phyloP scores from a whole-genome alignment of 2,888 invertebrate genomes.

The Disparrhopalites patrizii region DNA sequence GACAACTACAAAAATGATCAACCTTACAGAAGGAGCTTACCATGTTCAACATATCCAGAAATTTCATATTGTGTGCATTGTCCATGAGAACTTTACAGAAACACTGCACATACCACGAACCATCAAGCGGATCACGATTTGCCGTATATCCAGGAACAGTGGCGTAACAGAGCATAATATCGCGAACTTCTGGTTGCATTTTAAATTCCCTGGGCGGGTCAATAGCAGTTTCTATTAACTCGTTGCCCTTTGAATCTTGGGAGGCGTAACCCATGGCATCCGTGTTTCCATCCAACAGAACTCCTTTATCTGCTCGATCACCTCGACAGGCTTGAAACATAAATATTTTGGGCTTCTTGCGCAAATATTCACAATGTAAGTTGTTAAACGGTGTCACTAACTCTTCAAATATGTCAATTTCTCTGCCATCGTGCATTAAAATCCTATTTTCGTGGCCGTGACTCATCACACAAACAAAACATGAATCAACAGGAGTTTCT shows the following conservation, averaged over 20 bases:
- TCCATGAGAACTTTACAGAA: slow-evolving; percentile 2
- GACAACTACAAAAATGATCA: no score
- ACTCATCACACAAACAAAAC: slow-evolving; percentile 44
- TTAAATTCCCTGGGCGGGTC: not conserved
- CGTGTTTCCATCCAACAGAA: not conserved
- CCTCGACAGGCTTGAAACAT: slow-evolving; percentile 45
- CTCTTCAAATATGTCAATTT: slow-evolving; percentile 38
- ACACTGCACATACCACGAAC: slow-evolving; percentile 36
- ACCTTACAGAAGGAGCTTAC: not conserved
- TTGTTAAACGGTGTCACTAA: slow-evolving; percentile 41
- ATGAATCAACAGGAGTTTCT: slow-evolving; percentile 32
- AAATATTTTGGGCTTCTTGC: slow-evolving; percentile 44
- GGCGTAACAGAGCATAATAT: slow-evolving; percentile 42
- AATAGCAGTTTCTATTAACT: no score
- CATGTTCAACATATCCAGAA: not conserved
- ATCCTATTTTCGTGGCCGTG: slow-evolving; percentile 39
- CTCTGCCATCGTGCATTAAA: slow-evolving; percentile 29
- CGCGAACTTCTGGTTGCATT: slow-evolving; percentile 32
- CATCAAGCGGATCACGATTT: slow-evolving; percentile 39
- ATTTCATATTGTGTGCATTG: not conserved
- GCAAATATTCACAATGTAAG: slow-evolving; percentile 32
- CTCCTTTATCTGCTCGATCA: slow-evolving; percentile 32
- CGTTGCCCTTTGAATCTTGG: not conserved
- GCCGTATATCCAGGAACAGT: slow-evolving; percentile 45
- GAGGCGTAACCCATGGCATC: not conserved